Evolutionary conservation across 2,113 vertebrate genomes (phyloP).

Genomic region (Neolamprologus sp.): DNA sequence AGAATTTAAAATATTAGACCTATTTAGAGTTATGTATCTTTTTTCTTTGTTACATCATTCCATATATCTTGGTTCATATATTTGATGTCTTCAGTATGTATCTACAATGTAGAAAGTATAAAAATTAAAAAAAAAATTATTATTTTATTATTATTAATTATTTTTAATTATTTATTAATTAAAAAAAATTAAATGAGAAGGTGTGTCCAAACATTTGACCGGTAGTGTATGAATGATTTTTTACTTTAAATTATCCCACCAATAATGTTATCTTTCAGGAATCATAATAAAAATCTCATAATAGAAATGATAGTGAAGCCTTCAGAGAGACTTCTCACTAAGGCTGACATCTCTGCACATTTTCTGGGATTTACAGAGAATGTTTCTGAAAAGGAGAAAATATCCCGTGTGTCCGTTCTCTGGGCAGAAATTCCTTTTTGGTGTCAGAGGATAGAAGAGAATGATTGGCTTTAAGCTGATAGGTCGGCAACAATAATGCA

Average conservation of each 20-base stretch:
- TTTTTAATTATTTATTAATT: no score
- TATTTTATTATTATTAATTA: no score
- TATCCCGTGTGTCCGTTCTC: background rate
- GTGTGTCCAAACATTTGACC: background rate
- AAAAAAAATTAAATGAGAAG: background rate
- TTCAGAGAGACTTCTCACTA: background rate
- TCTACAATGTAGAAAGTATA: background rate
- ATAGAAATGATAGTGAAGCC: background rate
- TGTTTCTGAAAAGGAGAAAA: background rate
- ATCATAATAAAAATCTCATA: background rate
- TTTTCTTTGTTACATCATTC: background rate
- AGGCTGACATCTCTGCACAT: background rate
- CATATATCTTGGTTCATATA: background rate
- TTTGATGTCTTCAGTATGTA: background rate
- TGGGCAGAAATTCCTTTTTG: background rate
- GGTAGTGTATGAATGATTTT: background rate
- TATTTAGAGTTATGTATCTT: background rate
- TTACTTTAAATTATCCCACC: background rate
- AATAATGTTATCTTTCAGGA: background rate
- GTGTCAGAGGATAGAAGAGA: background rate
- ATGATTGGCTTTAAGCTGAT: background rate
- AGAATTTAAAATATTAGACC: background rate
- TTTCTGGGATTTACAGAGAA: background rate
- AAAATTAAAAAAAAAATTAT: fast-evolving
- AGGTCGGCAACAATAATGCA: background rate